Percentiles rank a stretch among this genome's conserved stretches.
Evolutionary conservation across 2,888 invertebrate species (phyloP).

Genomic region (Syrista parreyssii): DNA sequence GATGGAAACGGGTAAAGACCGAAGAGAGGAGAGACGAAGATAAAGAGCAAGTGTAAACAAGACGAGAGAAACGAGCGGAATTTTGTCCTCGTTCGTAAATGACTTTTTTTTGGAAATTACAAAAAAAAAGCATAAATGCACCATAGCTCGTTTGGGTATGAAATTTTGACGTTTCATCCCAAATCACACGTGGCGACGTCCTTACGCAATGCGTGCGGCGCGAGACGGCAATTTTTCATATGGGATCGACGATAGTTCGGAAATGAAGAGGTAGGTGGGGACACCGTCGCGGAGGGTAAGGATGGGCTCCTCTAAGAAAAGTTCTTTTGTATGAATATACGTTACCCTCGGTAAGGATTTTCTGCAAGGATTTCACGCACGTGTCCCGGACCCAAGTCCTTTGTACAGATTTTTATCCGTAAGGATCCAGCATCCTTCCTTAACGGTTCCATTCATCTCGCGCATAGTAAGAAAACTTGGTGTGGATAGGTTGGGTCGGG

Average conservation of each 20-base stretch:
- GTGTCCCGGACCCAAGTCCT: background rate
- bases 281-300: no score
- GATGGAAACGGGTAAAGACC: conserved; percentile 20
- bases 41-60: background rate
- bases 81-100: background rate
- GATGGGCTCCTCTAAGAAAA: background rate
- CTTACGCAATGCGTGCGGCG: background rate
- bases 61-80: background rate
- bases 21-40: conserved; percentile 13
- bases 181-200: background rate
- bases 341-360: background rate
- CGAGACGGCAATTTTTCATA: background rate
- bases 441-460: background rate
- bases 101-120: background rate
- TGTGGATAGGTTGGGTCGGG: background rate
- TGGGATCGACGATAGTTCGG: background rate
- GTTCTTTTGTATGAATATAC: background rate
- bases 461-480: background rate
- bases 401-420: background rate
- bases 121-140: background rate
- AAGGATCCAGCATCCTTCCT: background rate
- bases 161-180: background rate
- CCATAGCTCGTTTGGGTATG: background rate
- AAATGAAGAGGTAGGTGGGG: background rate
- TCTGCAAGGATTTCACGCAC: background rate